Evolutionary conservation across 2,113 vertebrate genomes (phyloP).

Genomic region (Eleginops maclovinus): DNA sequence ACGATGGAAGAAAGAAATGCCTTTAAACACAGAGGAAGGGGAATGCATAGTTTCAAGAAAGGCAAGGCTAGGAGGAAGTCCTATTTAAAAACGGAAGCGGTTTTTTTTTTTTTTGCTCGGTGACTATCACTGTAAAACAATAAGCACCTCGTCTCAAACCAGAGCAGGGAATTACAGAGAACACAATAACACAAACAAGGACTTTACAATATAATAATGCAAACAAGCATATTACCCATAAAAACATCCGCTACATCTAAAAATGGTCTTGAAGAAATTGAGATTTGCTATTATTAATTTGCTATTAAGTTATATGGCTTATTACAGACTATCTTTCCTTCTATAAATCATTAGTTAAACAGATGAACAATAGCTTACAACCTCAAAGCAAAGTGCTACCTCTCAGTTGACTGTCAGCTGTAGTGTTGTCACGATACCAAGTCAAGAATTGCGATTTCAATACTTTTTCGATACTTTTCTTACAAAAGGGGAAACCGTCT

Average conservation of each 20-base stretch:
- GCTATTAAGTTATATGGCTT: no score
- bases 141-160: not conserved
- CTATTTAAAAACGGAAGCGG: slow-evolving; percentile 26
- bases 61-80: slow-evolving; percentile 36
- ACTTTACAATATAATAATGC: not conserved
- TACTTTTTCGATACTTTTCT: no score
- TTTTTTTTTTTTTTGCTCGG: not conserved
- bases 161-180: not conserved
- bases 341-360: no score
- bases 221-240: not conserved
- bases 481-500: no score
- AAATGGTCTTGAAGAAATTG: no score
- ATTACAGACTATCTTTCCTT: no score
- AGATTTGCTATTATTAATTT: no score
- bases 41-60: not conserved
- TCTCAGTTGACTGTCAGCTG: no score
- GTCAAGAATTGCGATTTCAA: no score
- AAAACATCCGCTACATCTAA: not conserved
- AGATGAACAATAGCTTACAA: no score
- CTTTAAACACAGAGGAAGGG: slow-evolving; percentile 35
- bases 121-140: not conserved
- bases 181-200: not conserved
- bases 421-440: no score
- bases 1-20: slow-evolving; percentile 46
- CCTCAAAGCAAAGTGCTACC: no score